Base-by-base conservation (phyloP, 2,888 invertebrate species). In the Gnatocerus cornutus region DNA sequence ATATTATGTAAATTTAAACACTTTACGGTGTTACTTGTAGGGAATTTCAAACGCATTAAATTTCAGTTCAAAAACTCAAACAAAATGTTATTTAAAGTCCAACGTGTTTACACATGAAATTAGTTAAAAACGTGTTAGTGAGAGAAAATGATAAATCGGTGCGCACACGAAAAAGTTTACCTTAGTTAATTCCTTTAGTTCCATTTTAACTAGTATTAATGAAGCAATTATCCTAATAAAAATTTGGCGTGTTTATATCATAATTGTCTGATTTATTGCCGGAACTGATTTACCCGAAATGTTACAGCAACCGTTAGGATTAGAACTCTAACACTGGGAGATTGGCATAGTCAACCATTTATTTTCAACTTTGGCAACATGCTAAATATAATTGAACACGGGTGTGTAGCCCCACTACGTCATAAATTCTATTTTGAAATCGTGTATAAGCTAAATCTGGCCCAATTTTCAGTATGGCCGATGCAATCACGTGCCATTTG, bases 401-500 rank as follows among this genome's bases (percentile, higher is more conserved):
- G 62, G 55, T 62, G 39, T 61, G 68, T 68, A 52, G 62, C 55
- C 30, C 66, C 53, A 39, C 41, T 48, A 75, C 76, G 76, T 76
- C 76, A 75, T 63, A 46, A 68, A 71, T 59, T 74, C 75, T 76
- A 76, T 75, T 76, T 76, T 73, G 53, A 74, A 72, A 72, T 74
- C 68, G 52, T 56, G 69, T 65, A 71, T 74, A 73, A 63, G 74
- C 71, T 70, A 73, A 74, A 71, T 73, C 48, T 56, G 66, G 53
- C 43, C 52, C 52, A 67, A 46, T 48, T 61, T 61, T 62, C 16
- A 27, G 52, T 39, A 12, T 10, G 41, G 21, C 30, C 16, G 62
- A 29, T 61, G 43, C 43, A 56, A 52, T 14, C 59, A 52, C 45
- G 53, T 67, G 41, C 14, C 46, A 6, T 13, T 9, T 52, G 41